A percentile compares a stretch with the other conserved stretches of the same genome.
Evolutionary conservation across 2,797 vertebrate species (phyloP).

Genomic region (Hylomyscus alleni): DNA sequence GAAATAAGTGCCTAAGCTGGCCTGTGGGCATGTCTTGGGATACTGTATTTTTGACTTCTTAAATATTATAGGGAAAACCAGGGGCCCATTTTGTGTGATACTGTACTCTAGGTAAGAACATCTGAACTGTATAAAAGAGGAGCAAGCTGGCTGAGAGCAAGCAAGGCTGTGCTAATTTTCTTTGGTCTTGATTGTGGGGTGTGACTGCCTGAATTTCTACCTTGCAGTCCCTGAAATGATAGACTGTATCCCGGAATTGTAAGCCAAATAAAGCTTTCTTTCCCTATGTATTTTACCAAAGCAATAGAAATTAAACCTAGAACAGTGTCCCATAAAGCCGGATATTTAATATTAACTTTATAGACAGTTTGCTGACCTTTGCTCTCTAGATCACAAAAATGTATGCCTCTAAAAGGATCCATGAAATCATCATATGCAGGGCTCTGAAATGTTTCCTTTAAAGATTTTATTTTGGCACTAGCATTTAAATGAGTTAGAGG

Average conservation of each 20-base stretch:
- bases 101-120: background rate
- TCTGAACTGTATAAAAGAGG: background rate
- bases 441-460: background rate
- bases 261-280: background rate
- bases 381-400: conserved; percentile 42
- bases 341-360: conserved; percentile 49
- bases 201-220: background rate
- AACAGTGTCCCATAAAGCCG: background rate
- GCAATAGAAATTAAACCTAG: background rate
- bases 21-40: background rate
- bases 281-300: background rate
- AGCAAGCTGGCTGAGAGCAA: background rate
- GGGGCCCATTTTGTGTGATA: background rate
- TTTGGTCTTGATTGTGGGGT: background rate
- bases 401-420: conserved; percentile 21
- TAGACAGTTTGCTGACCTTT: conserved; percentile 31
- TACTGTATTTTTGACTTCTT: background rate
- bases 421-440: conserved; percentile 30
- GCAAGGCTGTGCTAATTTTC: background rate
- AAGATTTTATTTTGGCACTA: conserved; percentile 50
- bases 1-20: background rate
- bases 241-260: background rate
- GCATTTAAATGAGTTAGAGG: conserved; percentile 47
- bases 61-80: background rate
- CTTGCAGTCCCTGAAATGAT: background rate